These are phyloP conservation scores for Dendroctonus ponderosae DNA, from an alignment of 1,140 invertebrate species.

Conservation along the genomic window DNA sequence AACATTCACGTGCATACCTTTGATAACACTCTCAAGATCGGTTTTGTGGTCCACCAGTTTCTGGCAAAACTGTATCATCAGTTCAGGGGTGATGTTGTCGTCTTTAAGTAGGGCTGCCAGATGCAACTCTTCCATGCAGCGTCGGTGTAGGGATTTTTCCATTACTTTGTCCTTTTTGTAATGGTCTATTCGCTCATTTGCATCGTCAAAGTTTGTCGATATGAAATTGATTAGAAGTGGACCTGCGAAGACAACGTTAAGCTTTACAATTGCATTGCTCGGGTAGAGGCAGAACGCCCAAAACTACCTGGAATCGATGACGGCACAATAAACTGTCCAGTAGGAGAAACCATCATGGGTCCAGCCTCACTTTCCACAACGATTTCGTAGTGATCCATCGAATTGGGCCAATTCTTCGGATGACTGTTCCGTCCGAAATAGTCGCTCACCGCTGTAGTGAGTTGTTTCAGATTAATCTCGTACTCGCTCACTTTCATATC, in stretches of 20 bases:
- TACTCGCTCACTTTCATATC: conserved; percentile 81
- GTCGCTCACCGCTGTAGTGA: conserved; percentile 81
- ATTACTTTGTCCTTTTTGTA: conserved; percentile 79
- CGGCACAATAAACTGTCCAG: conserved; percentile 88
- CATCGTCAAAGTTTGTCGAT: conserved; percentile 71
- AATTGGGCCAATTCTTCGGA: conserved; percentile 69
- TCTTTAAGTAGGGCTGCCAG: conserved; percentile 77
- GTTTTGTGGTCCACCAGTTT: conserved; percentile 62
- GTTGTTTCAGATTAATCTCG: conserved; percentile 74
- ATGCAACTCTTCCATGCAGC: conserved; percentile 65
- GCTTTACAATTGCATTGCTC: background rate
- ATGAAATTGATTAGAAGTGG: conserved; percentile 70
- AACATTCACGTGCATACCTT: conserved; percentile 69
- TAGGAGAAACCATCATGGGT: conserved; percentile 88
- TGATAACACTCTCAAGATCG: conserved; percentile 41
- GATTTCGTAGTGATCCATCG: conserved; percentile 72
- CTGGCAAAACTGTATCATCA: conserved; percentile 83
- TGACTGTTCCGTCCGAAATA: conserved; percentile 66
- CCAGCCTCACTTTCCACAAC: conserved; percentile 92
- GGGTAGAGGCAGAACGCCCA: background rate
- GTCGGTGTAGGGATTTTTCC: conserved; percentile 67
- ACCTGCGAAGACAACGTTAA: conserved; percentile 11
- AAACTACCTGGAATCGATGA: conserved; percentile 76
- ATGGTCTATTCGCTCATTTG: conserved; percentile 64
- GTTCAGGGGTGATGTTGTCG: conserved; percentile 82